Percentiles rank a stretch among this genome's conserved stretches.
phyloP scores from a whole-genome alignment of 2,888 invertebrate species.

The Parnassius smintheus region DNA sequence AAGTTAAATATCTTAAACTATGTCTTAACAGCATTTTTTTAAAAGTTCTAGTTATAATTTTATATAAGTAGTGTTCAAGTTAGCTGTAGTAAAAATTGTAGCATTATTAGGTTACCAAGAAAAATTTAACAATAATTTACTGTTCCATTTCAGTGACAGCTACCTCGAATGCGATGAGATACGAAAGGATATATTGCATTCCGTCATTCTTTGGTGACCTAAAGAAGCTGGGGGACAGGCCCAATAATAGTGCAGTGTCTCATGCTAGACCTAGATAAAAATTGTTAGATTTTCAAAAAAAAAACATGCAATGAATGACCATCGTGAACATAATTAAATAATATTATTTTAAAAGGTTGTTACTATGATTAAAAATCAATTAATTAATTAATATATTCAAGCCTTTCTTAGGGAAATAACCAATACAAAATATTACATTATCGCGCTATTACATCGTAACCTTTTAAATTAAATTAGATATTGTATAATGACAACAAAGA shows the following conservation, averaged over 20 bases:
- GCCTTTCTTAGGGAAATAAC: too few species aligned
- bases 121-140: neutral
- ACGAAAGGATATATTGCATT: slow-evolving; percentile 42
- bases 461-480: too few species aligned
- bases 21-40: slow-evolving; percentile 40
- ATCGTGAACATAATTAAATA: neutral
- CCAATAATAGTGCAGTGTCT: slow-evolving; percentile 47
- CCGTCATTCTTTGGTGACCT: slow-evolving; percentile 29
- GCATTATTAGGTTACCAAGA: neutral
- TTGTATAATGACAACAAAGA: too few species aligned
- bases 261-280: slow-evolving; percentile 39
- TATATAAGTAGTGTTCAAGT: slow-evolving; percentile 14
- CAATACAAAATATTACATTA: too few species aligned
- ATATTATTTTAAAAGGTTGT: neutral
- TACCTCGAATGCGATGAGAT: slow-evolving; percentile 35
- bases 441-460: too few species aligned
- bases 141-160: slow-evolving; percentile 36
- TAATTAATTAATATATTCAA: too few species aligned
- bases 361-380: too few species aligned
- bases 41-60: slow-evolving; percentile 12
- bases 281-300: slow-evolving; percentile 3
- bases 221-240: slow-evolving; percentile 40
- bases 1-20: slow-evolving; percentile 39
- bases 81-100: slow-evolving; percentile 7
- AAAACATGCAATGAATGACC: slow-evolving; percentile 21